Percentiles rank a stretch among this genome's conserved stretches.
Conservation (phyloP, 2,888 invertebrate species). For the Eupithecia pulchellata region DNA sequence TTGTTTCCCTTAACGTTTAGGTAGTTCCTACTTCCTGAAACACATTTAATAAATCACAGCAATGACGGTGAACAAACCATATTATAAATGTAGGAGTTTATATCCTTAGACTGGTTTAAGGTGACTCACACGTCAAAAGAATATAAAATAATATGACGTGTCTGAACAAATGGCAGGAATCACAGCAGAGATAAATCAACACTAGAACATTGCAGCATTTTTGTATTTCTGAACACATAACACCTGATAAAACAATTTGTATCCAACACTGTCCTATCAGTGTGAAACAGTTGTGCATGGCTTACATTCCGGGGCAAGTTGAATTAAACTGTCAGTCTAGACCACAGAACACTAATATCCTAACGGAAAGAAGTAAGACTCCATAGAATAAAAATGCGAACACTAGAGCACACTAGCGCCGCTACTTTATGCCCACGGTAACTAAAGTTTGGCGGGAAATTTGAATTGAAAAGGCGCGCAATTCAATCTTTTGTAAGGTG, state of each 20-base stretch:
- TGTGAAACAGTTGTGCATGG: conserved; percentile 10
- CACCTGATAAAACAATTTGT: conserved; percentile 14
- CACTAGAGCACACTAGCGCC: too few relatives aligned
- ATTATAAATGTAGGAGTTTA: conserved; percentile 17
- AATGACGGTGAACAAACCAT: conserved; percentile 8
- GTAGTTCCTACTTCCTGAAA: conserved; percentile 41
- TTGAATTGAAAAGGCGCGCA: too few relatives aligned
- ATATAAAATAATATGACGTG: not conserved
- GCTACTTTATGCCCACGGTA: too few relatives aligned
- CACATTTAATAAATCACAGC: conserved; percentile 31
- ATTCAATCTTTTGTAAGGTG: too few relatives aligned
- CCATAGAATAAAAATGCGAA: too few relatives aligned
- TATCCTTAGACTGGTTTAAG: not conserved
- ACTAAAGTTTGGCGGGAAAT: too few relatives aligned
- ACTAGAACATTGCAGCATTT: not conserved
- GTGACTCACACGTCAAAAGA: not conserved
- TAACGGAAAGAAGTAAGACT: too few relatives aligned
- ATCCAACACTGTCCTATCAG: conserved; percentile 6
- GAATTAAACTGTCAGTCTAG: conserved; percentile 10
- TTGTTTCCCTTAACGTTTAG: conserved; percentile 37
- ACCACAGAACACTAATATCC: too few relatives aligned
- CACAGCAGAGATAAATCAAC: conserved; percentile 1
- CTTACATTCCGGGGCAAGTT: conserved; percentile 7
- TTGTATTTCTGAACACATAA: not conserved
- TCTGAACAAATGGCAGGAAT: not conserved